Percentiles rank a stretch among this genome's conserved stretches.
phyloP scores from a whole-genome alignment of 2,797 vertebrate species.

The Alectoris magna region DNA sequence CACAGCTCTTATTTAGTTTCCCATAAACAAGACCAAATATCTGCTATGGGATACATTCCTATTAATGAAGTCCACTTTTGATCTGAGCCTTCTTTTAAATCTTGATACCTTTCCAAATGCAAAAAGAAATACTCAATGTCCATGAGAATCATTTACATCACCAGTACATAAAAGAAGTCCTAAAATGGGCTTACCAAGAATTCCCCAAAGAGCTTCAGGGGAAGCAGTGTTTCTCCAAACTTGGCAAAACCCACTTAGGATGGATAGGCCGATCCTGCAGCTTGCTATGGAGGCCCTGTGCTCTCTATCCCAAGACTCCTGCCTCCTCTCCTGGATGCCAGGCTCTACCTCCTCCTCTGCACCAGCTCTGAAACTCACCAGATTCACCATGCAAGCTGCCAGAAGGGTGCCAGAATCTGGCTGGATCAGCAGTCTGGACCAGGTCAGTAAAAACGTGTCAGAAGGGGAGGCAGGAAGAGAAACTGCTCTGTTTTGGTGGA shows the following conservation, averaged over 20 bases:
- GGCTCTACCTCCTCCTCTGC: background rate
- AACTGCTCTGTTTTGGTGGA: background rate
- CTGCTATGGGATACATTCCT: background rate
- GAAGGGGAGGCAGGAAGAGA: background rate
- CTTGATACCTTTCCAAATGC: background rate
- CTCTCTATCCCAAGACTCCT: background rate
- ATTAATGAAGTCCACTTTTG: background rate
- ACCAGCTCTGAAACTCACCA: background rate
- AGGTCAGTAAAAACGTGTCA: background rate
- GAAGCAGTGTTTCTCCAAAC: background rate
- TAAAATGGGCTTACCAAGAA: background rate
- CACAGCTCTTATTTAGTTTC: background rate
- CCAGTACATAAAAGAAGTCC: background rate
- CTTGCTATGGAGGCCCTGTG: background rate
- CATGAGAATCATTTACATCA: background rate
- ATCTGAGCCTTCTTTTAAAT: background rate
- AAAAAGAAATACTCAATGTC: background rate
- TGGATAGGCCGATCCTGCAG: background rate
- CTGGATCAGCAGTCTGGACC: rapidly evolving
- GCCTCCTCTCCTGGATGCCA: background rate
- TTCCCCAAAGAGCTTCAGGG: background rate
- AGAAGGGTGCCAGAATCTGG: background rate
- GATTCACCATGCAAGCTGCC: background rate
- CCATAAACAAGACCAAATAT: background rate
- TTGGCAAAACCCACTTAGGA: background rate